A percentile compares a stretch with the other conserved stretches of the same genome.
Evolutionary conservation across 1,140 invertebrate genomes (phyloP).

Genomic region (Venturia canescens): DNA sequence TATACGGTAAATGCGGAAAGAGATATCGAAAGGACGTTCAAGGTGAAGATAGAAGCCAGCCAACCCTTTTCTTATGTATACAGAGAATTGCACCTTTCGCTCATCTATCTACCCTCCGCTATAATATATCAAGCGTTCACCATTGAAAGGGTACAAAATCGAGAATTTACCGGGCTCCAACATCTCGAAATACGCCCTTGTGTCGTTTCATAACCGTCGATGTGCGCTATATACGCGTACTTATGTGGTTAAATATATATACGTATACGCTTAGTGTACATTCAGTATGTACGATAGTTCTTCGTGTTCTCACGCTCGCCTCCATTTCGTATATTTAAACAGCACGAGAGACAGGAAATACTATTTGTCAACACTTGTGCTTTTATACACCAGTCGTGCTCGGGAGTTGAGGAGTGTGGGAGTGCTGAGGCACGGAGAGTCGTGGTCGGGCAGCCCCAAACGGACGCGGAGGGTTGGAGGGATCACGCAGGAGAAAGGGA

Average conservation of each 20-base stretch:
- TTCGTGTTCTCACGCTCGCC: constrained; percentile 40
- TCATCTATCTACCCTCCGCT: not conserved
- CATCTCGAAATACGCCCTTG: not conserved
- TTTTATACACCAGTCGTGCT: constrained; percentile 56
- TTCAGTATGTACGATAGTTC: constrained; percentile 19
- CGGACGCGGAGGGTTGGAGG: constrained; percentile 18
- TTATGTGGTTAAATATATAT: not conserved
- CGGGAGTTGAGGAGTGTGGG: constrained; percentile 23
- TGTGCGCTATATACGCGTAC: not conserved
- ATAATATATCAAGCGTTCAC: not conserved
- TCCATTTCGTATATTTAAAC: constrained; percentile 53
- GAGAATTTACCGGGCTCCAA: too few species aligned
- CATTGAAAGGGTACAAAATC: not conserved
- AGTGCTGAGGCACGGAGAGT: not conserved
- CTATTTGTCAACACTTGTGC: constrained; percentile 64
- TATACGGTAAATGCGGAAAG: constrained; percentile 15
- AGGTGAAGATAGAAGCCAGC: constrained; percentile 20
- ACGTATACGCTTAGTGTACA: not conserved
- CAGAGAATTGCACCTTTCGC: not conserved
- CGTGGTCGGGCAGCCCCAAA: constrained; percentile 18
- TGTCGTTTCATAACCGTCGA: not conserved
- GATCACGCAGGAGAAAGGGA: not conserved
- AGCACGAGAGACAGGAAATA: constrained; percentile 52
- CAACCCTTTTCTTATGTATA: constrained; percentile 21
- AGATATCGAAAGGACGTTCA: constrained; percentile 25